These are phyloP conservation scores for Brachionus sp. DNA, from an alignment of 1,140 invertebrate species.

Conservation along the genomic window DNA sequence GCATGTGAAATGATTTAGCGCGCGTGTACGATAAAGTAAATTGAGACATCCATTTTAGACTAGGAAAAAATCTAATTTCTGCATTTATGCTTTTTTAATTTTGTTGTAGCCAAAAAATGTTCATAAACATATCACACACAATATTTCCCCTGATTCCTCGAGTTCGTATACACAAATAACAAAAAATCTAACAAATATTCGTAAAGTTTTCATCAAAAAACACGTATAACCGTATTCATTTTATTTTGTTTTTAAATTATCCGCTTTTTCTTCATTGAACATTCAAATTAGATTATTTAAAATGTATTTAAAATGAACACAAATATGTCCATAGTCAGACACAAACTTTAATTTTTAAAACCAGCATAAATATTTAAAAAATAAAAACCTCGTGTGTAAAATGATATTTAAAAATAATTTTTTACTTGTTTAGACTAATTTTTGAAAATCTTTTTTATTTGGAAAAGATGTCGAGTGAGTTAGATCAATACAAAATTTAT, in stretches of 20 bases:
- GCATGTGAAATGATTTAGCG: neutral
- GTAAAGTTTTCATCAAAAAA: neutral
- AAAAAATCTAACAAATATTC: neutral
- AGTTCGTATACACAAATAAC: neutral
- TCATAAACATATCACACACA: neutral
- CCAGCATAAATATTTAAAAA: neutral
- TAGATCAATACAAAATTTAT: neutral
- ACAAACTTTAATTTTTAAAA: neutral
- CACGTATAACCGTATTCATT: neutral
- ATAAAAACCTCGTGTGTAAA: neutral
- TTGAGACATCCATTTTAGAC: neutral
- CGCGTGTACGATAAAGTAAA: neutral
- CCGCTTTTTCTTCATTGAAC: neutral
- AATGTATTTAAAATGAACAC: neutral
- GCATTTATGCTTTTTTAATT: conserved; percentile 13
- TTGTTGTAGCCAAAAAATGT: neutral
- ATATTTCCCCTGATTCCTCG: neutral
- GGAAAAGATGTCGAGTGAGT: conserved; percentile 7
- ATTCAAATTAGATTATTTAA: neutral
- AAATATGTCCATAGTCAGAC: neutral
- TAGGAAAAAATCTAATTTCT: neutral
- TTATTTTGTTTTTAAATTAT: neutral
- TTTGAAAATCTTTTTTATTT: neutral
- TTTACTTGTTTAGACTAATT: neutral
- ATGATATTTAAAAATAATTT: neutral